Base-by-base conservation (phyloP, 2,888 invertebrate species). In the Rutpela maculata region DNA sequence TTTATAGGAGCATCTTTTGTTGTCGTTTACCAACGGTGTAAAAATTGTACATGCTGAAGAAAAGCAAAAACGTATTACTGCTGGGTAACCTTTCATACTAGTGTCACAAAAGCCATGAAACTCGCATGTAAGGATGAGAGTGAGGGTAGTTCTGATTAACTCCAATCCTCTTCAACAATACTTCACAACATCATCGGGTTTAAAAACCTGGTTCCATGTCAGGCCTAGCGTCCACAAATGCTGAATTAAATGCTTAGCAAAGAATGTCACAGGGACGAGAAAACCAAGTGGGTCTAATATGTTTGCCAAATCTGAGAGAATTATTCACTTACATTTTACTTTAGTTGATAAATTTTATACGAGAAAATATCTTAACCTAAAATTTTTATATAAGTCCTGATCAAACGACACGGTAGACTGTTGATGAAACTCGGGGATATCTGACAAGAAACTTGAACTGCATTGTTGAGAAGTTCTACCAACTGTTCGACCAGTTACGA, bases 401-500 rank as follows among this genome's bases (percentile, higher is more conserved):
- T 66, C 66, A 50, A 66, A 66, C 10, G 10, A 66, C 12, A 66
- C 1, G 2, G 50, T 1, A 17, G 18, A 4, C 38, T 50, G 50
- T 50, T 31, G 38, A 66, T 31, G 31, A 31, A 50, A 66, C 38
- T 66, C 66, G 11, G 66, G 66, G 5, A 66, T 18, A 18, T 66
- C 18, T 3, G 19, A 66, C 10, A 69, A 15, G 4, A 68, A 18
- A 5, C 3, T 38, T 11, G 31, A 15, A 12, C 10, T 17, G 15
- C 31, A 31, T 7, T 7, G 56, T 56, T 69, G 26, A 69, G 35
- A n/a, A 69, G 26, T 7, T 22, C 11, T 1, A 50, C 19, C 4
- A 69, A 22, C 19, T 69, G 57, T 26, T 19, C 57, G 18, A 22
- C 69, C 69, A 3, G 69, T 69, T 17, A 69, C 57, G 18, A 69